phyloP scores from a whole-genome alignment of 2,113 vertebrate species.

The Syngnathus typhle region DNA sequence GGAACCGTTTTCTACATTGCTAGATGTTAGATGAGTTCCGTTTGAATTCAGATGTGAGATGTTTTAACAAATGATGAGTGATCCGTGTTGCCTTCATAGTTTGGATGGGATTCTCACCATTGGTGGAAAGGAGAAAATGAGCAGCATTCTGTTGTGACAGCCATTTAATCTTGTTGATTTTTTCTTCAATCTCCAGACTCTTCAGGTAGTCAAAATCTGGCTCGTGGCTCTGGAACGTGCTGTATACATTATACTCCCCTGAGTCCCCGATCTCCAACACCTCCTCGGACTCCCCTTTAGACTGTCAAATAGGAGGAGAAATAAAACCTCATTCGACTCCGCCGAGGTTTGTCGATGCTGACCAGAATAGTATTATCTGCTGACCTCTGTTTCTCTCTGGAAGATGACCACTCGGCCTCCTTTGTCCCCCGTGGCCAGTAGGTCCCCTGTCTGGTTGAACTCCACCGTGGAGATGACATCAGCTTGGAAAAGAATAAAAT shows the following conservation, averaged over 20 bases:
- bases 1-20: background rate
- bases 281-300: slow-evolving; percentile 83
- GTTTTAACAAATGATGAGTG: background rate
- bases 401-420: slow-evolving; percentile 98
- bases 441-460: slow-evolving; percentile 97
- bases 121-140: slow-evolving; percentile 92
- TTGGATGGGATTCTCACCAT: slow-evolving; percentile 70
- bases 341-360: background rate
- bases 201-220: slow-evolving; percentile 98
- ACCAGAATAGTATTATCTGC: background rate
- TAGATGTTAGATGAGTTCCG: background rate
- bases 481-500: slow-evolving; percentile 65
- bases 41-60: background rate
- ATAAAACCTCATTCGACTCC: background rate
- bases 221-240: slow-evolving; percentile 98
- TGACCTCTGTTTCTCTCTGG: slow-evolving; percentile 92
- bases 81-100: background rate
- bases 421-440: slow-evolving; percentile 97
- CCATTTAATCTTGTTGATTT: slow-evolving; percentile 98
- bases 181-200: slow-evolving; percentile 97
- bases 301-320: slow-evolving; percentile 56
- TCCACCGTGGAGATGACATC: slow-evolving; percentile 99
- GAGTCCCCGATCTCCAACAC: slow-evolving; percentile 83
- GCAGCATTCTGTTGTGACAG: slow-evolving; percentile 93
- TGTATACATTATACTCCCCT: slow-evolving; percentile 97